phyloP scores from a whole-genome alignment of 2,113 vertebrate genomes.

The Eupsittula cactorum region DNA sequence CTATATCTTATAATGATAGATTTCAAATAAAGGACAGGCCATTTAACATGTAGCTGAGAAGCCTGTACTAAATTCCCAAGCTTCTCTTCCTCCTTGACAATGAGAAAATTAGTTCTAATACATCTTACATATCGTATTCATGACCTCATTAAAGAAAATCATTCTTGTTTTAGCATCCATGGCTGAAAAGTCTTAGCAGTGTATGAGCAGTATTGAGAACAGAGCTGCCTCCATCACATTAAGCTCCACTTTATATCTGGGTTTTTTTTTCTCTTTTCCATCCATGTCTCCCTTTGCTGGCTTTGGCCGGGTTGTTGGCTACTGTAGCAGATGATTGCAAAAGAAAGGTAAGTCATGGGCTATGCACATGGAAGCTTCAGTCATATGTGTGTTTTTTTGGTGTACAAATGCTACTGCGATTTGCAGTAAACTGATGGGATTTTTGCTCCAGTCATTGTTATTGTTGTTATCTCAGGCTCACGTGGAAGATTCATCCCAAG shows the following conservation, averaged over 20 bases:
- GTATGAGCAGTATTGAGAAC: background rate
- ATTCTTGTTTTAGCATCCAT: background rate
- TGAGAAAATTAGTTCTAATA: background rate
- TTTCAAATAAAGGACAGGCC: background rate
- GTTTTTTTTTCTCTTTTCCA: background rate
- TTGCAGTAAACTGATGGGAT: background rate
- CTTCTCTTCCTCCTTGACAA: background rate
- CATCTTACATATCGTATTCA: background rate
- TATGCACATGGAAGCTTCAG: background rate
- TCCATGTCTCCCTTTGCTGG: fast-evolving
- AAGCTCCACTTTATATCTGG: background rate
- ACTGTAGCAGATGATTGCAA: background rate
- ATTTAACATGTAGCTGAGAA: background rate
- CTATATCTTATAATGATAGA: background rate
- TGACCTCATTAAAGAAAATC: background rate
- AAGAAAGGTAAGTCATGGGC: background rate
- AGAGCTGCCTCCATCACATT: background rate
- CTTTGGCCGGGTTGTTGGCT: background rate
- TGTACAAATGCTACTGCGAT: fast-evolving
- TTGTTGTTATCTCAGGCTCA: background rate
- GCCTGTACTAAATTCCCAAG: background rate
- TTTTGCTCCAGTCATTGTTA: background rate
- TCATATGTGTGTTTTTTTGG: background rate
- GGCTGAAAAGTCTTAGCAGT: background rate
- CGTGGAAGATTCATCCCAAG: background rate